phyloP scores from a whole-genome alignment of 2,888 invertebrate genomes.

The Stomorhina lunata region DNA sequence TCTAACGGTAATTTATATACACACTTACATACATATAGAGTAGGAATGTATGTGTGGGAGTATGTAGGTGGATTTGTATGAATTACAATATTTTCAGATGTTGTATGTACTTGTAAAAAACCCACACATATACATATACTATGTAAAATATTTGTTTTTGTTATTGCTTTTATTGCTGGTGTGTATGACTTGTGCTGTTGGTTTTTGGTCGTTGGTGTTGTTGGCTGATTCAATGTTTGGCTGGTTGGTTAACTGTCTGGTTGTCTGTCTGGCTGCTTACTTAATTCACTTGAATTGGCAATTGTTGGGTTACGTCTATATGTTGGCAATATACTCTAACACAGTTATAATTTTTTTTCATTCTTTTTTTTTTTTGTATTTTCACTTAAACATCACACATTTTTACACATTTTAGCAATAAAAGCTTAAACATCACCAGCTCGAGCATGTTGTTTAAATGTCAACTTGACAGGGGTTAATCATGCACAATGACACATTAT shows the following conservation, averaged over 20 bases:
- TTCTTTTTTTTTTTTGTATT: too few relatives aligned
- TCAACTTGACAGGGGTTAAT: constrained; percentile 52
- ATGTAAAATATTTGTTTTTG: not conserved
- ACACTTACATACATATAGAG: not conserved
- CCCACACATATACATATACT: not conserved
- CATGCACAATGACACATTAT: constrained; percentile 41
- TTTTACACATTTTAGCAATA: constrained; percentile 5
- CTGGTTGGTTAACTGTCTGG: constrained; percentile 6
- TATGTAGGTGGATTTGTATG: constrained; percentile 3
- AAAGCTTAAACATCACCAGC: not conserved
- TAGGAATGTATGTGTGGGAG: not conserved
- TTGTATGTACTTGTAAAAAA: too few relatives aligned
- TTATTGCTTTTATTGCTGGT: not conserved
- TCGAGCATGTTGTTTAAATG: constrained; percentile 25
- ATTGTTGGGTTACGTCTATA: not conserved
- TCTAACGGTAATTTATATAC: constrained; percentile 44
- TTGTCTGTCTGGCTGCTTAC: constrained; percentile 25
- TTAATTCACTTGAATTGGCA: constrained; percentile 36
- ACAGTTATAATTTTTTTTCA: constrained; percentile 6
- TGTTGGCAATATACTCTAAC: not conserved
- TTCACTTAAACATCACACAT: constrained; percentile 1
- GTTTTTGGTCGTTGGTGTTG: not conserved
- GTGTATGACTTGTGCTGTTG: not conserved
- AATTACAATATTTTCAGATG: constrained; percentile 9
- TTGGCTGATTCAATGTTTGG: not conserved